phyloP scores from a whole-genome alignment of 2,888 invertebrate genomes.

The Hirtodrosophila alboralis region DNA sequence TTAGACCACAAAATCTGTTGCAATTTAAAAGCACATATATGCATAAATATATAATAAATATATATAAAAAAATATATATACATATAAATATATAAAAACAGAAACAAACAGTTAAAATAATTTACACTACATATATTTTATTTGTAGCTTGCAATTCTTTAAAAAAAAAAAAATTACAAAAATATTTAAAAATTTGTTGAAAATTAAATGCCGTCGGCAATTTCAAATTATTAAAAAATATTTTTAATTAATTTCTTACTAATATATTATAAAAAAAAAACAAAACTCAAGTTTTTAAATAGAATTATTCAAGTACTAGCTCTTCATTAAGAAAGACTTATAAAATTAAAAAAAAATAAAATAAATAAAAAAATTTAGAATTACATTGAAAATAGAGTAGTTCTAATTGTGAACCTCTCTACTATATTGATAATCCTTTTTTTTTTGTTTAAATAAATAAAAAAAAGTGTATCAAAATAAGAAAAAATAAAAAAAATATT shows the following conservation, averaged over 20 bases:
- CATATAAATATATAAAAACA: not conserved
- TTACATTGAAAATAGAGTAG: no score
- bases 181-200: not conserved
- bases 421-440: no score
- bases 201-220: conserved; percentile 15
- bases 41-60: not conserved
- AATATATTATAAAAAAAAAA: no score
- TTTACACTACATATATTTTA: conserved; percentile 23
- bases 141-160: conserved; percentile 18
- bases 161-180: not conserved
- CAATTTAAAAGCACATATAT: conserved; percentile 7
- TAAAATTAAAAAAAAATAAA: no score
- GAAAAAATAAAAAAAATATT: no score
- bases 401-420: no score
- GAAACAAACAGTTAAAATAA: conserved; percentile 14
- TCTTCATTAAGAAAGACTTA: no score
- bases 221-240: not conserved
- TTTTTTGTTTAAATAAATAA: no score
- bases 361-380: no score
- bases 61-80: conserved; percentile 1
- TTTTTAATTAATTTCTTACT: not conserved
- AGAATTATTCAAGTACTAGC: no score
- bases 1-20: conserved; percentile 44
- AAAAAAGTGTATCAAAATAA: no score
- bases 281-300: no score